phyloP scores from a whole-genome alignment of 1,140 invertebrate species.

The Chymomyza costata region DNA sequence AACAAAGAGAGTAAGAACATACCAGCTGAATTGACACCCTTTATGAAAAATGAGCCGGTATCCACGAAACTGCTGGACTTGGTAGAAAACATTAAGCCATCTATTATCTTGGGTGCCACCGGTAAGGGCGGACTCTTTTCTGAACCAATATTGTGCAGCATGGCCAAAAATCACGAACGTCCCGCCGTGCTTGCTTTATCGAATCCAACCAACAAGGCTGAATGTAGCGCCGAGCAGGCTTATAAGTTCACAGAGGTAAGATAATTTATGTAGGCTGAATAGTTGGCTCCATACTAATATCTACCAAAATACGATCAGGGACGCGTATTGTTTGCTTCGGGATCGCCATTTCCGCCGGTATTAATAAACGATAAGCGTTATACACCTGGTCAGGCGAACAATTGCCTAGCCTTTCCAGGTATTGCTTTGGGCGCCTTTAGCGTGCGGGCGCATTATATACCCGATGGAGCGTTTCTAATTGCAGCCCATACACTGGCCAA shows the following conservation, averaged over 20 bases:
- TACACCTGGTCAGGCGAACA: constrained; percentile 95
- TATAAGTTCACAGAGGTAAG: constrained; percentile 84
- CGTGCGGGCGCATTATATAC: constrained; percentile 86
- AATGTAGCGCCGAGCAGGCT: constrained; percentile 96
- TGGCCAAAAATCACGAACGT: constrained; percentile 79
- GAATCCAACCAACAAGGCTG: constrained; percentile 96
- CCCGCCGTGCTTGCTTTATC: constrained; percentile 93
- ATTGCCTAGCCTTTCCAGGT: constrained; percentile 97
- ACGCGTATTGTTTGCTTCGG: constrained; percentile 84
- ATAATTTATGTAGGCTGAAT: neutral
- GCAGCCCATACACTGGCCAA: constrained; percentile 89
- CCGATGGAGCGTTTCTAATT: constrained; percentile 91
- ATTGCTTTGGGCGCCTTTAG: constrained; percentile 90
- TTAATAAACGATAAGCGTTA: constrained; percentile 85
- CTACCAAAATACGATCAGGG: constrained; percentile 40
- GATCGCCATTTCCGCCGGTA: constrained; percentile 93
- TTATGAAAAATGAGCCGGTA: constrained; percentile 84
- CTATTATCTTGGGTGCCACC: constrained; percentile 88
- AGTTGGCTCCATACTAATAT: too few relatives aligned
- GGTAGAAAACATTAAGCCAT: constrained; percentile 22
- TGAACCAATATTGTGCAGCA: constrained; percentile 85
- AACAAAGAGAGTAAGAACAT: constrained; percentile 85
- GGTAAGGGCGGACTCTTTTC: constrained; percentile 91
- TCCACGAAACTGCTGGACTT: constrained; percentile 81
- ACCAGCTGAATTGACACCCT: constrained; percentile 83